These are phyloP conservation scores for Drosophila persimilis DNA, from an alignment of 1,140 invertebrate genomes.

Conservation along the genomic window DNA sequence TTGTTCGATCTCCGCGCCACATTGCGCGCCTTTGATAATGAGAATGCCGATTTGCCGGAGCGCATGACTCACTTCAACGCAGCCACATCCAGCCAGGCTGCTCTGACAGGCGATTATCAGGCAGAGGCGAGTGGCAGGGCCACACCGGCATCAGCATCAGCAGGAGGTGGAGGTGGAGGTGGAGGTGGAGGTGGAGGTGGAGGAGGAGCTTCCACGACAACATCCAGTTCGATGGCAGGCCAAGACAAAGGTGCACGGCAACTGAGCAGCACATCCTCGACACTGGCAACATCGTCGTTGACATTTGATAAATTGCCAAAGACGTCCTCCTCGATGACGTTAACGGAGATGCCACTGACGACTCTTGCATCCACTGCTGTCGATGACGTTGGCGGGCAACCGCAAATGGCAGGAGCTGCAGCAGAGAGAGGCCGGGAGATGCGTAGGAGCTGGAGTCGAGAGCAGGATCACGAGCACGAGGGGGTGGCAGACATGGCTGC, in stretches of 20 bases:
- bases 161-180: constrained; percentile 1
- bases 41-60: constrained; percentile 74
- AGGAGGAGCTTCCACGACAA: constrained; percentile 12
- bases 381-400: constrained; percentile 49
- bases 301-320: constrained; percentile 82
- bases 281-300: constrained; percentile 74
- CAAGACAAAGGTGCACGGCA: constrained; percentile 48
- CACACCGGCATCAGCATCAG: constrained; percentile 1
- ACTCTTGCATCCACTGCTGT: constrained; percentile 13
- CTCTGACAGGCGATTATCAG: constrained; percentile 61
- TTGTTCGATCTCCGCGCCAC: constrained; percentile 72
- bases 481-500: constrained; percentile 37
- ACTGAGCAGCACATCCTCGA: constrained; percentile 71
- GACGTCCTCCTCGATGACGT: constrained; percentile 45
- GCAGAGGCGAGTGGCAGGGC: constrained; percentile 14
- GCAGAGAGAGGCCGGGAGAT: not conserved
- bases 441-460: not conserved
- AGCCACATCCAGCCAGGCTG: constrained; percentile 20
- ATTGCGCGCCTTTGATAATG: constrained; percentile 73
- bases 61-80: constrained; percentile 59
- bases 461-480: constrained; percentile 21
- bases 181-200: not conserved
- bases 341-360: constrained; percentile 47
- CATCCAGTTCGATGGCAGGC: constrained; percentile 21
- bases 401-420: constrained; percentile 40